These are phyloP conservation scores for Valencia hispanica DNA, from an alignment of 2,797 vertebrate genomes.

Conservation along the genomic window DNA sequence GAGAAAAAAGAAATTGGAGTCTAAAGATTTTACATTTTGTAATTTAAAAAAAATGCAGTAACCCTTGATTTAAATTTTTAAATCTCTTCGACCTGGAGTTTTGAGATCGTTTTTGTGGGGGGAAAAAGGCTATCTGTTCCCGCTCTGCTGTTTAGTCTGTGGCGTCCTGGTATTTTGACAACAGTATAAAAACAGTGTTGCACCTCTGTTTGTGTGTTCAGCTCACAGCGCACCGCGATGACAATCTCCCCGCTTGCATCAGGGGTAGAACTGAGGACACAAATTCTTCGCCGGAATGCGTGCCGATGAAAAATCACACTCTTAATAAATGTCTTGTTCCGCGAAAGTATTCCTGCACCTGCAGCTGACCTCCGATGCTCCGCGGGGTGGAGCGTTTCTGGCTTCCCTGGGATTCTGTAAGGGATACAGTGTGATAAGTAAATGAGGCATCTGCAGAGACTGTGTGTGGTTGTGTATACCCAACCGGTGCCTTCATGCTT, in stretches of 20 bases:
- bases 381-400: constrained; percentile 23
- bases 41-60: not conserved
- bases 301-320: constrained; percentile 43
- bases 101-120: not conserved
- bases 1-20: not conserved
- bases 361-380: constrained; percentile 63
- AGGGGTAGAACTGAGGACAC: constrained; percentile 43
- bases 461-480: constrained; percentile 59
- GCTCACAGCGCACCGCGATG: constrained; percentile 33
- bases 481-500: constrained; percentile 68
- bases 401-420: constrained; percentile 47
- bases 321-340: constrained; percentile 55
- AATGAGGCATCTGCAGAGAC: constrained; percentile 54
- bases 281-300: constrained; percentile 45
- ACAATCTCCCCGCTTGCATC: constrained; percentile 39
- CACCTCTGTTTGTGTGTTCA: constrained; percentile 63
- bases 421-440: constrained; percentile 66
- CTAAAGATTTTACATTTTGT: not conserved
- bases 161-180: constrained; percentile 74
- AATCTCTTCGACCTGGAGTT: not conserved
- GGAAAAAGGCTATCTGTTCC: not conserved
- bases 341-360: constrained; percentile 55
- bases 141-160: constrained; percentile 77
- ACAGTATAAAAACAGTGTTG: constrained; percentile 52
- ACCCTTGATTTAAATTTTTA: not conserved